Evolutionary conservation across 2,797 vertebrate species (phyloP), one percentile per base, ranked within the genome.

Genomic region (Micropoecilia bifurca): DNA sequence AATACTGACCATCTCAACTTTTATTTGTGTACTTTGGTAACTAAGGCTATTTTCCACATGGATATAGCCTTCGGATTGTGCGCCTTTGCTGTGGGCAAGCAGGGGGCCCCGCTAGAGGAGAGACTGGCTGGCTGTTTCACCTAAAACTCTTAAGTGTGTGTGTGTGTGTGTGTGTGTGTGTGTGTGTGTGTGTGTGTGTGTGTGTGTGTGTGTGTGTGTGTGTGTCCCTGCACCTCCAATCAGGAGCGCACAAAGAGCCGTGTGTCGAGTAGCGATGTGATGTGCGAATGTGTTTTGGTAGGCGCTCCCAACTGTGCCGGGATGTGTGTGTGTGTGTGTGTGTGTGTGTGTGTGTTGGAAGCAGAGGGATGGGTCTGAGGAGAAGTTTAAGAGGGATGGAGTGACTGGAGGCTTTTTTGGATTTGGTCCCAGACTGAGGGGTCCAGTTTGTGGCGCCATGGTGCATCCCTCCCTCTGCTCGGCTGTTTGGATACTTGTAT

Each of bases 11-110:
- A 86, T 91, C 90, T 89, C 86, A 41, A 86, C 87, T 92, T 93
- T 91, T 94, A 92, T 93, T 93, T 93, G 91, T 94, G 88, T 93
- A 89, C 90, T 91, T 93, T 95, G 91, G 92, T 94, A 94, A 90
- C 90, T 80, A 74, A 78, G 83, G 82, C 76, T 79, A 83, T 91
- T 93, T 93, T 93, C 92, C 92, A 88, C 80, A 81, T 87, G 92
- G 86, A 88, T 83, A 88, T 86, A 91, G 74, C 84, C 79, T 78
- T 92, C 86, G 87, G 89, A 93, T 88, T 93, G 88, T 90, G 68
- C 14, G 78, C 76, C 81, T 80, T 81, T 82, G 85, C 92, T 87
- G 91, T 84, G 85, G 91, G 87, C 83, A 73, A 66, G 86, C 85
- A 74, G 87, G 88, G 86, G 90, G 87, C 86, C 90, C 90, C n/a